Percentiles rank a stretch among this genome's conserved stretches.
phyloP scores from a whole-genome alignment of 2,888 invertebrate genomes.

The Chloroclysta siterata region DNA sequence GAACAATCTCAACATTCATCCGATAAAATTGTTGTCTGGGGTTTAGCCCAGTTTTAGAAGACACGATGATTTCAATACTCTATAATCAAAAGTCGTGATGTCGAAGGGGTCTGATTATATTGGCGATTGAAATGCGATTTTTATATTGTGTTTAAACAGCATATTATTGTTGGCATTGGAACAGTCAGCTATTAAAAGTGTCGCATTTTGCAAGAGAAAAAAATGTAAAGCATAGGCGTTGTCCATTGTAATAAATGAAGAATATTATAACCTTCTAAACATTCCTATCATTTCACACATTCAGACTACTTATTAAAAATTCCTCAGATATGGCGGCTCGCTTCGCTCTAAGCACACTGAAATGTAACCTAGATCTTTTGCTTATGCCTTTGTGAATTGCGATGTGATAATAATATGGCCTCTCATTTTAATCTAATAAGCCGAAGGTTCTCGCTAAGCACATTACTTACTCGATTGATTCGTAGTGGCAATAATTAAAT shows the following conservation, averaged over 20 bases:
- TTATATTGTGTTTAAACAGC: slow-evolving; percentile 14
- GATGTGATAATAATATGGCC: too few relatives aligned
- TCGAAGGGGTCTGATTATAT: slow-evolving; percentile 1
- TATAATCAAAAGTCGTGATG: not conserved
- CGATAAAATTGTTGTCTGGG: slow-evolving; percentile 14
- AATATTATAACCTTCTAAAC: too few relatives aligned
- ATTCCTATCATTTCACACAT: too few relatives aligned
- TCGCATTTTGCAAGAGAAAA: slow-evolving; percentile 22
- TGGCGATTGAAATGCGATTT: slow-evolving; percentile 16
- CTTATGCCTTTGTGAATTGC: too few relatives aligned
- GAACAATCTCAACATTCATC: slow-evolving; percentile 27
- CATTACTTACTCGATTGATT: too few relatives aligned
- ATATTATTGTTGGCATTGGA: slow-evolving; percentile 18
- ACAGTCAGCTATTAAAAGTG: slow-evolving; percentile 15
- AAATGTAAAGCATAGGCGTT: not conserved
- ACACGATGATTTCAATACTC: slow-evolving; percentile 1
- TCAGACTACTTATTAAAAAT: too few relatives aligned
- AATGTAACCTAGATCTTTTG: too few relatives aligned
- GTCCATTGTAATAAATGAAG: slow-evolving; percentile 4
- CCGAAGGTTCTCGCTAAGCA: slow-evolving; percentile 5
- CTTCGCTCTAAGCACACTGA: too few relatives aligned
- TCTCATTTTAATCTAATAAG: slow-evolving; percentile 18
- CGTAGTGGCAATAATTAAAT: too few relatives aligned
- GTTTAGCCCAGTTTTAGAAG: slow-evolving; percentile 8
- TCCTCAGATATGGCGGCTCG: too few relatives aligned